Percentiles rank a stretch among this genome's conserved stretches.
Conservation (phyloP, 2,113 vertebrate species). For the Jaculus jaculus region DNA sequence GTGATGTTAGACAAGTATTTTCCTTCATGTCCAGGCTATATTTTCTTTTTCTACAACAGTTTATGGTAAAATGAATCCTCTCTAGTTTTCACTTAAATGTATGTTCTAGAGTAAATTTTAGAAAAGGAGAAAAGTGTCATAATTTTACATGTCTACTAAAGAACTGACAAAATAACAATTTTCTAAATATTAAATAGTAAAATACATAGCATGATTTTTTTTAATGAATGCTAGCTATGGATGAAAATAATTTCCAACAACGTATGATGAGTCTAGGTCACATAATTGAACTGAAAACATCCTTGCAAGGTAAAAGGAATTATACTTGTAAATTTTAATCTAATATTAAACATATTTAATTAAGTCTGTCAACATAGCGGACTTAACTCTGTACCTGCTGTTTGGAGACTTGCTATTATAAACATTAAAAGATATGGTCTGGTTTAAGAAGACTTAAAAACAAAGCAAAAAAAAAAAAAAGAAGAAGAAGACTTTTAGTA, state of each 20-base stretch:
- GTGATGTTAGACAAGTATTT: not conserved
- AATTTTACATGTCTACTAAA: not conserved
- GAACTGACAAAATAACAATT: not conserved
- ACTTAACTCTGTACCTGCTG: conserved; percentile 55
- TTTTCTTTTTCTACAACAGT: not conserved
- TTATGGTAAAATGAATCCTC: not conserved
- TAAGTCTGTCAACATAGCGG: conserved; percentile 40
- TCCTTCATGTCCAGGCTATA: not conserved
- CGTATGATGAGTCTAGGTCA: not conserved
- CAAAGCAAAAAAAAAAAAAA: no score
- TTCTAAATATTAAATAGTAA: not conserved
- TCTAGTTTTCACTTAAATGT: not conserved
- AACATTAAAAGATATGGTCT: conserved; percentile 12
- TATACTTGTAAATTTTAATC: conserved; percentile 53
- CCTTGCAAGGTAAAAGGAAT: conserved; percentile 34
- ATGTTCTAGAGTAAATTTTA: not conserved
- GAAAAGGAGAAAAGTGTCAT: not conserved
- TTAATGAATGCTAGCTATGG: not conserved
- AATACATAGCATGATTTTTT: not conserved
- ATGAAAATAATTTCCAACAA: not conserved
- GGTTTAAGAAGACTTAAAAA: not conserved
- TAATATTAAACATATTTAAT: conserved; percentile 42
- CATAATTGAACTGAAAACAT: conserved; percentile 51
- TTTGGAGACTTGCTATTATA: conserved; percentile 40
- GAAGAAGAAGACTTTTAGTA: not conserved